Conservation (phyloP, 2,888 invertebrate species). For the Rutpela maculata region DNA sequence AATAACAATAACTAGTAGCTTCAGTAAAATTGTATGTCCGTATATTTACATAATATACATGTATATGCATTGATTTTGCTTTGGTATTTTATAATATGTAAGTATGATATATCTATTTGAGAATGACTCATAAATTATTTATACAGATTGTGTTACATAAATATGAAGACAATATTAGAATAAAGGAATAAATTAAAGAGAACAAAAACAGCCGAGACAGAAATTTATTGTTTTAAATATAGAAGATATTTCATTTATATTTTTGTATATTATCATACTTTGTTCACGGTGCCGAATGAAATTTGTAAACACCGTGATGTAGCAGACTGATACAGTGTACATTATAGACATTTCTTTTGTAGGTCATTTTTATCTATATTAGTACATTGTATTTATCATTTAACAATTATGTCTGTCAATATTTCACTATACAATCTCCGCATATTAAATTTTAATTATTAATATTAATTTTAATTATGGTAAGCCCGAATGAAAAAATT, state of each 20-base stretch:
- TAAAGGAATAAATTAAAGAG: conserved; percentile 16
- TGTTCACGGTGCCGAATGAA: background rate
- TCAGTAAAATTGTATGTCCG: background rate
- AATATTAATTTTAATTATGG: too few species aligned
- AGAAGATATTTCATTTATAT: background rate
- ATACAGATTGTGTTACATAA: conserved; percentile 19
- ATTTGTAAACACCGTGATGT: background rate
- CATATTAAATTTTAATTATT: too few species aligned
- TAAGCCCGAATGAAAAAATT: too few species aligned
- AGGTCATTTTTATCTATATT: too few species aligned
- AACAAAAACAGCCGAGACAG: background rate
- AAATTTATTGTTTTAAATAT: conserved; percentile 10
- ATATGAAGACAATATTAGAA: conserved; percentile 20
- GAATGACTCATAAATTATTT: conserved; percentile 21
- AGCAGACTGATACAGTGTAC: background rate
- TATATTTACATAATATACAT: background rate
- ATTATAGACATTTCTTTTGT: background rate
- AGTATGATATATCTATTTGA: conserved; percentile 4
- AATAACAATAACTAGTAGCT: background rate
- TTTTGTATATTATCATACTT: background rate
- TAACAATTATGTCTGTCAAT: too few species aligned
- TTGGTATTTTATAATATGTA: background rate
- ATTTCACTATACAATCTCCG: too few species aligned
- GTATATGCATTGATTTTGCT: background rate
- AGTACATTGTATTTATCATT: background rate